Base-by-base conservation (phyloP, 2,113 vertebrate genomes). In the Zosterops lateralis region DNA sequence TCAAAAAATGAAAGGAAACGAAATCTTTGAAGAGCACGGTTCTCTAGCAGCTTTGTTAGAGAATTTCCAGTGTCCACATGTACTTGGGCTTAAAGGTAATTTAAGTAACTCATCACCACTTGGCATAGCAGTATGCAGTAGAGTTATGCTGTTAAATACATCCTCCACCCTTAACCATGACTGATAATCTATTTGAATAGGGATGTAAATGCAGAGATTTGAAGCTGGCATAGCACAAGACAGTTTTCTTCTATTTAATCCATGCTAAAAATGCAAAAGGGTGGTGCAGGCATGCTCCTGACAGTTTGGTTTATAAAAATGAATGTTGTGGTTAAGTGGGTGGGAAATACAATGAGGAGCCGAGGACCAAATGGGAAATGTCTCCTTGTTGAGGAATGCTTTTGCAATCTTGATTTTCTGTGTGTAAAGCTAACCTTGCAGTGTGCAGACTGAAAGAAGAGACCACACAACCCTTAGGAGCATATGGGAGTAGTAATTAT, bases 241-340 rank as follows among this genome's bases (percentile, higher is more conserved):
- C 12, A 31, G n/a, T 78, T 87, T 92, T 29, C 12, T 65, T 75
- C 80, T 64, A 12, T 82, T 84, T 82, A 91, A 25, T 68, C 31
- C 31, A 16, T 17, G 57, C n/a, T 81, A 91, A 79, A 96, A 84
- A 89, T 40, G 31, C 36, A 92, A 82, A 84, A 94, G 66, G 44
- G 74, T 82, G 84, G 77, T 91, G 53, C 74, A 89, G 40, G 81
- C 81, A n/a, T 72, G 81, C 31, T 82, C 17, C 19, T 84, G 89
- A 80, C 77, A 89, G 44, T 81, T 81, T 44, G 22, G 19, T 67
- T 91, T 92, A 72, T 65, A 82, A 84, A 89, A 96, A 94, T 40
- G 76, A 87, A 71, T 89, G 48, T 51, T 79, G 79, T 77, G 84
- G 76, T 87, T 89, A 84, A 72, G 44, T 84, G 77, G 22, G 34